Conservation (phyloP, 2,888 invertebrate species). For the Drosophila meridiana region DNA sequence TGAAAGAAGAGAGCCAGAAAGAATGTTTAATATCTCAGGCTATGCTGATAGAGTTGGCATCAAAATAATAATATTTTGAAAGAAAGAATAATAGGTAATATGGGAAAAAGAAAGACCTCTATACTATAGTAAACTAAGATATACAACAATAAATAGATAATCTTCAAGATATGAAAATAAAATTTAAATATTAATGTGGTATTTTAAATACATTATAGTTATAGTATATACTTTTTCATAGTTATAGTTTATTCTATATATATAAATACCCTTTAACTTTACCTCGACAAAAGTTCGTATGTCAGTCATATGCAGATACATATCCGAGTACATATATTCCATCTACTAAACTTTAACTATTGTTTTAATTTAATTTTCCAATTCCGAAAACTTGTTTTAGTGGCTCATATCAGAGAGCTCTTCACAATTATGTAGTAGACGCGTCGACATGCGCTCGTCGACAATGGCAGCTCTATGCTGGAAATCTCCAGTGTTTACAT, state of each 20-base stretch:
- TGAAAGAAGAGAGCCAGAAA: too few species aligned
- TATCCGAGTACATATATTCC: background rate
- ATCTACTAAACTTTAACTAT: background rate
- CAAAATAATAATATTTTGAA: too few species aligned
- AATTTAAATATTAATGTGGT: too few species aligned
- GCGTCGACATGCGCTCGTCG: constrained; percentile 47
- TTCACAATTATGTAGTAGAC: constrained; percentile 32
- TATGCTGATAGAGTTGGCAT: background rate
- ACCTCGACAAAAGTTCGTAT: background rate
- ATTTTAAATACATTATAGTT: too few species aligned
- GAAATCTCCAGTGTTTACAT: constrained; percentile 73
- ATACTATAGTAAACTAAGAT: too few species aligned
- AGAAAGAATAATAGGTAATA: too few species aligned
- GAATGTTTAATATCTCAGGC: background rate
- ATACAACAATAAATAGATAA: too few species aligned
- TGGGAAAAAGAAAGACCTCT: too few species aligned
- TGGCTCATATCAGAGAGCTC: constrained; percentile 7
- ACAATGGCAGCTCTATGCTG: constrained; percentile 35
- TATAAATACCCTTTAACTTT: background rate
- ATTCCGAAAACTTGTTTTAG: constrained; percentile 7
- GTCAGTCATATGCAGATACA: background rate
- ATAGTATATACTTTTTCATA: background rate
- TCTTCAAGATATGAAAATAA: too few species aligned
- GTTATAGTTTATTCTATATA: background rate
- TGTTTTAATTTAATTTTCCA: constrained; percentile 1